Evolutionary conservation across 2,797 vertebrate genomes (phyloP).

Genomic region (Peromyscus aztecus): DNA sequence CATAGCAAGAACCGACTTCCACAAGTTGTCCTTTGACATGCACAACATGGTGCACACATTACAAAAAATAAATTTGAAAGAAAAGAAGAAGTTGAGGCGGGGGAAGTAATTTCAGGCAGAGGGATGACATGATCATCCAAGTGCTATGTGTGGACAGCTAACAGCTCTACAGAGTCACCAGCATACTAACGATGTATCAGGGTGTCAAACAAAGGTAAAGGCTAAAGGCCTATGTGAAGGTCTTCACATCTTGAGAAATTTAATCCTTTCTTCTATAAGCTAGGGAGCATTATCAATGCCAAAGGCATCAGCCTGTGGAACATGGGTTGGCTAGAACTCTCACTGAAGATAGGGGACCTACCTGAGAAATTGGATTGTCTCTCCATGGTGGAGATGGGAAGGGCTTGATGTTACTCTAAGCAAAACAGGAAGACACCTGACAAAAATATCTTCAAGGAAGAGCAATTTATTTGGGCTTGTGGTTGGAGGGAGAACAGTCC

Average conservation of each 20-base stretch:
- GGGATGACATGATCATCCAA: neutral
- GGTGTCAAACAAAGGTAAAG: no score
- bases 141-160: neutral
- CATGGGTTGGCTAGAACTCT: no score
- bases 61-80: neutral
- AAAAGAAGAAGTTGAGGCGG: neutral
- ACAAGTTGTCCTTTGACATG: neutral
- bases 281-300: neutral
- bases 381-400: neutral
- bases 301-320: accelerated
- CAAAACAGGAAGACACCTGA: neutral
- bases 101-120: neutral
- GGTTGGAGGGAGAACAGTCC: neutral
- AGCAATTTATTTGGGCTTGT: neutral
- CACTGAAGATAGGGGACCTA: neutral
- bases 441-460: neutral
- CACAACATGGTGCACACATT: neutral
- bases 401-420: neutral
- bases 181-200: neutral
- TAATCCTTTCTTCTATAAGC: accelerated
- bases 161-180: neutral
- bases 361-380: no score
- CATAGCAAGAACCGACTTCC: neutral
- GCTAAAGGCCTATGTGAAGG: neutral
- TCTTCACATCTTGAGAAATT: neutral